phyloP scores from a whole-genome alignment of 2,797 vertebrate genomes.

The Poeciliopsis infans region DNA sequence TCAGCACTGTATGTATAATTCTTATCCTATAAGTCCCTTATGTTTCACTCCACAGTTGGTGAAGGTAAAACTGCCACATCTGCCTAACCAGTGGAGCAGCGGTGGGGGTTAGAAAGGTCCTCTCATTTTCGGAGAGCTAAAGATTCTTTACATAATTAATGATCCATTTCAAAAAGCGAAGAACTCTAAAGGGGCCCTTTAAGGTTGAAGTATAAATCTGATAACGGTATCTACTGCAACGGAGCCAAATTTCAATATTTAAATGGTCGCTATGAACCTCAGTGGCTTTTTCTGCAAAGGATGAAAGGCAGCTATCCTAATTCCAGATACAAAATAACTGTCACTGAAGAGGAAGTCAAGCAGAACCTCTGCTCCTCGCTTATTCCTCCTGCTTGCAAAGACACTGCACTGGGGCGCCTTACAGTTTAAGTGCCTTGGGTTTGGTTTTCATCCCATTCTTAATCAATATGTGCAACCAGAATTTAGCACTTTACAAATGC shows the following conservation, averaged over 20 bases:
- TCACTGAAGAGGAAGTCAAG: not conserved
- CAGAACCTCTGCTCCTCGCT: conserved; percentile 5
- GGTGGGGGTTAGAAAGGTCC: not conserved
- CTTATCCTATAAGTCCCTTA: conserved; percentile 1
- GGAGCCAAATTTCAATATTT: conserved; percentile 23
- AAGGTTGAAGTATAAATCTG: conserved; percentile 13
- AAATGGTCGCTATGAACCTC: conserved; percentile 4
- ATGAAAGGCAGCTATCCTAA: not conserved
- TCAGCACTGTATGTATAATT: not conserved
- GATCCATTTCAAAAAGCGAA: conserved; percentile 11
- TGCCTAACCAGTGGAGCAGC: not conserved
- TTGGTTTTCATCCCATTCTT: not conserved
- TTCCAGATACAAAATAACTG: conserved; percentile 6
- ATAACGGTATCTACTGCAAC: conserved; percentile 4
- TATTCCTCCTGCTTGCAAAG: not conserved
- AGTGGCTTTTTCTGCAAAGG: conserved; percentile 3
- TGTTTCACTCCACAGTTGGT: conserved; percentile 4
- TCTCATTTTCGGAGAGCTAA: conserved; percentile 11
- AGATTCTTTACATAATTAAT: conserved; percentile 23
- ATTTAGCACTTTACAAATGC: not conserved
- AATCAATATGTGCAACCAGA: not conserved
- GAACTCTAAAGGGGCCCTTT: conserved; percentile 13
- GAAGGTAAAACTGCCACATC: not conserved
- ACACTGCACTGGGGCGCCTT: not conserved
- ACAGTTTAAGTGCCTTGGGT: conserved; percentile 2